Percentiles rank a stretch among this genome's conserved stretches.
Conservation (phyloP, 2,113 vertebrate species). For the Epinephelus moara region DNA sequence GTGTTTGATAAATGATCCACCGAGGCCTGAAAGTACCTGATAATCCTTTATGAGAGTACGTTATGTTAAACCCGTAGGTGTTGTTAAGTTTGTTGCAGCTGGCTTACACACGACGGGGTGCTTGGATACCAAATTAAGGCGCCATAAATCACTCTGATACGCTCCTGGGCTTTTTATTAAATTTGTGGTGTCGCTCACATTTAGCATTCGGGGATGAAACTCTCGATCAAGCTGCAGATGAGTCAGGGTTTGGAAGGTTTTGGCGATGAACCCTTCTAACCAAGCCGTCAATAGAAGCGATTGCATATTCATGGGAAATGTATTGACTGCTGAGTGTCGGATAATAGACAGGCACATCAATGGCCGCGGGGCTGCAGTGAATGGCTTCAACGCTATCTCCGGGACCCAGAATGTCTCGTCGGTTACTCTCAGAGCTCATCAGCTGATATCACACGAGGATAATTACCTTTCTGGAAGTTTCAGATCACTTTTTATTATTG, state of each 20-base stretch:
- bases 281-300: conserved; percentile 6
- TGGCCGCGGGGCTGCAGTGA: conserved; percentile 12
- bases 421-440: background rate
- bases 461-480: conserved; percentile 24
- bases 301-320: conserved; percentile 74
- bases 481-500: background rate
- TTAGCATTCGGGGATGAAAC: conserved; percentile 2
- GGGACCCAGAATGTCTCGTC: conserved; percentile 17
- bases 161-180: background rate
- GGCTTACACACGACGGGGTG: background rate
- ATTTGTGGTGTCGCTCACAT: background rate
- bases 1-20: background rate
- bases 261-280: background rate
- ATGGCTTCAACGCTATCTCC: conserved; percentile 24
- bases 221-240: conserved; percentile 22
- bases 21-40: background rate
- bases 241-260: background rate
- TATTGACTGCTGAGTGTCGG: conserved; percentile 65
- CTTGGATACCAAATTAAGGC: background rate
- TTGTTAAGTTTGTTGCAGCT: background rate
- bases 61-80: background rate
- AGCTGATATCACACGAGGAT: background rate
- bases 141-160: background rate
- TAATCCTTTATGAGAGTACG: background rate
- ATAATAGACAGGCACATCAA: conserved; percentile 67